Base-by-base conservation (phyloP, 2,888 invertebrate genomes). In the Cylloceria caligata region DNA sequence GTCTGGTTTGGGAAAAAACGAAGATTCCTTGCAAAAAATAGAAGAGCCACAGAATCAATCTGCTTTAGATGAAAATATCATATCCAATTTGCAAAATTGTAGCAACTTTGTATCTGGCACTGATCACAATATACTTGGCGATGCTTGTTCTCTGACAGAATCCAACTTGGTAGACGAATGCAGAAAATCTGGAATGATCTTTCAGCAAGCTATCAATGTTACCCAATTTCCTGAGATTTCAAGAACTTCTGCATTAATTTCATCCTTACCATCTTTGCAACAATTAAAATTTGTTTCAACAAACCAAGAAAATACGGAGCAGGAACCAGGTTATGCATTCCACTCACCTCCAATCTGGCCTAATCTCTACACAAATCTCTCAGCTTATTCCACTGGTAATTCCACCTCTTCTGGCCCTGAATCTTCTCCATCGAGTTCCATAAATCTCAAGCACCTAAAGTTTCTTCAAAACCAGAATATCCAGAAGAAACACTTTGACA, bases 101-200 rank as follows among this genome's bases (percentile, higher is more conserved):
- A 45, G 13, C 4, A 73, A 68, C 27, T 74, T 81, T 1, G 39
- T 78, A 57, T 81, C 81, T 0, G 74, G 81, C 52, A 81, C 73
- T 1, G 81, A 81, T 71, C 42, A 81, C 65, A 78, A 52, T 7
- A 24, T 64, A 24, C 52, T 78, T 45, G 88, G 87, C 24, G 91
- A 91, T 62, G 84, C 87, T 27, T 19, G 83, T n/a, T 86, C 88
- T 42, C 13, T 87, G 30, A 79, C 83, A 55, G 88, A 88, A 67
- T 67, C 52, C 2, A 19, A 24, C 34, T 60, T 60, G 24, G 9
- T 39, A 39, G 76, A 81, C 11, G 67, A 72, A 19, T 34, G 21
- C 6, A 55, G 45, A 30, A 71, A 55, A 19, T 13, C 21, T 16
- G 11, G 34, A 11, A 16, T 34, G 34, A 34, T 16, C 7, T 47